These are phyloP conservation scores for Itoplectis maculator DNA, from an alignment of 2,888 invertebrate species.

Conservation along the genomic window DNA sequence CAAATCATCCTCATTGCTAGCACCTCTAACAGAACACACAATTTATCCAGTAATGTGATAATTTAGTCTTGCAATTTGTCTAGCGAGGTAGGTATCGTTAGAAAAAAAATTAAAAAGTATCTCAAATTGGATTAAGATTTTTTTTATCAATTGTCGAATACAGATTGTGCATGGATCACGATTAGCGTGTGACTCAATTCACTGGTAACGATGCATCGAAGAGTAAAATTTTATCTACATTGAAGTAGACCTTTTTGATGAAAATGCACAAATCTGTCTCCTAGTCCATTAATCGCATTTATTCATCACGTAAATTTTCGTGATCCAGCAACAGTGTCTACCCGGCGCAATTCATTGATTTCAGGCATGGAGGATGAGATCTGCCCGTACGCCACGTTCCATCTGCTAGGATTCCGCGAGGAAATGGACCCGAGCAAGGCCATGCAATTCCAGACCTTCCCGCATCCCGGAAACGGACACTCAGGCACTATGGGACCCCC, in stretches of 20 bases:
- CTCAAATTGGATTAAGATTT: background rate
- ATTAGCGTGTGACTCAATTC: slow-evolving; percentile 19
- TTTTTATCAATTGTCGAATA: background rate
- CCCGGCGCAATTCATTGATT: slow-evolving; percentile 77
- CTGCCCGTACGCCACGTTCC: slow-evolving; percentile 98
- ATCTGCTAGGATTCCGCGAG: slow-evolving; percentile 96
- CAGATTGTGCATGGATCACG: slow-evolving; percentile 48
- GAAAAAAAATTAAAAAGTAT: background rate
- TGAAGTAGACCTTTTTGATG: background rate
- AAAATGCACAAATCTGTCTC: slow-evolving; percentile 13
- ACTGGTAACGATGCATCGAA: background rate
- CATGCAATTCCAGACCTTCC: slow-evolving; percentile 95
- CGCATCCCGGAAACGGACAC: slow-evolving; percentile 91
- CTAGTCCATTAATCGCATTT: slow-evolving; percentile 8
- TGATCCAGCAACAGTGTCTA: slow-evolving; percentile 76
- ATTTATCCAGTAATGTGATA: background rate
- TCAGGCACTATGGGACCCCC: slow-evolving; percentile 93
- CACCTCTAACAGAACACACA: slow-evolving; percentile 42
- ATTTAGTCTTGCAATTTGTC: slow-evolving; percentile 26
- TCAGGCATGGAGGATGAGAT: slow-evolving; percentile 98
- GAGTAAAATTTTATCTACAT: background rate
- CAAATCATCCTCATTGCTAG: slow-evolving; percentile 60
- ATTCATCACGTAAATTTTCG: slow-evolving; percentile 12
- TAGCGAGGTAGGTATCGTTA: slow-evolving; percentile 60
- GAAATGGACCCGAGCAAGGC: slow-evolving; percentile 97